Base-by-base conservation (phyloP, 2,888 invertebrate genomes). In the Aethes cnicana region DNA sequence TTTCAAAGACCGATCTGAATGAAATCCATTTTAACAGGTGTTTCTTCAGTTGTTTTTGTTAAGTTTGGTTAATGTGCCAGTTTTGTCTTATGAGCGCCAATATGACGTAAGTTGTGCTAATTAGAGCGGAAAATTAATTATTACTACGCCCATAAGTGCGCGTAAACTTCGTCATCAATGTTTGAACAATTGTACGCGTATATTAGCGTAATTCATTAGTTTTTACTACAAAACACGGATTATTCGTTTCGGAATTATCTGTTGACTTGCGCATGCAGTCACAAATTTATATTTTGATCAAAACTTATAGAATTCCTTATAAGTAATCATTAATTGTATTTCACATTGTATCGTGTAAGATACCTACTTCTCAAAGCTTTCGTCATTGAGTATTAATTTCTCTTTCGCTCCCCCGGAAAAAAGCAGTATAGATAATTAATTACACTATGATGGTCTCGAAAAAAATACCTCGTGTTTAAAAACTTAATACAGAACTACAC, bases 111-210 rank as follows among this genome's bases (percentile, higher is more conserved):
- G 23, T 4, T 36, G 2, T 11, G 23, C 44, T 46, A 52, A 46
- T 52, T 20, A 39, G 12, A 39, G 32, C 37, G 39, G 44, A 39
- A 52, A 52, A 52, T 52, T 46, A 52, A 46, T 52, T 39, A 46
- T 25, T 25, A 26, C 26, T 52, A 32, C 25, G 36, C 18, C 44
- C 44, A 39, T 46, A 48, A 30, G 28, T 25, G 18, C 33, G 44
- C 23, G 20, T 39, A 37, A 39, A 32, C 37, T 30, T 20, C 37
- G 9, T 9, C 4, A 7, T 25, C 11, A 43, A 33, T 32, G 39
- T 39, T 52, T 33, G 32, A 37, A 20, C 39, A 52, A 30, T n/a
- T 52, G 52, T n/a, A n/a, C 18, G 8, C 8, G 4, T 25, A 11
- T n/a, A n/a, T 39, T 39, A n/a, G n/a, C n/a, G n/a, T 52, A 39